Conservation (phyloP, 2,888 invertebrate genomes). For the Tinea trinotella region DNA sequence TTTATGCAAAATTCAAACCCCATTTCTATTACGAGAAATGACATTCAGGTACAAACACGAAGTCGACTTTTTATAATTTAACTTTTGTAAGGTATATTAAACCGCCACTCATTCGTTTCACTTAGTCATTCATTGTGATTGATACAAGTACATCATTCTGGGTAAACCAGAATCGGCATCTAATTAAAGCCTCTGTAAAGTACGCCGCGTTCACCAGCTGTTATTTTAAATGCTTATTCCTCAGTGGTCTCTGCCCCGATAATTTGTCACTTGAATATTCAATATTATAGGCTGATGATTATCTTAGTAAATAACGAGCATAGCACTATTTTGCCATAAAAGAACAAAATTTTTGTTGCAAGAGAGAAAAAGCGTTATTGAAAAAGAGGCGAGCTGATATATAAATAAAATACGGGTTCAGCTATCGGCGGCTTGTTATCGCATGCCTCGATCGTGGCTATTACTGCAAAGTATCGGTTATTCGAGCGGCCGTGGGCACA, state of each 20-base stretch:
- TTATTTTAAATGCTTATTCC: background rate
- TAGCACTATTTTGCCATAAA: constrained; percentile 54
- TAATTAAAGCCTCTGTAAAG: no score
- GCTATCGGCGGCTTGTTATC: constrained; percentile 73
- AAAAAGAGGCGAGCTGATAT: constrained; percentile 68
- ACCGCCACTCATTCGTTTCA: no score
- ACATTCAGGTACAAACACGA: no score
- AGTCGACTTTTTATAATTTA: no score
- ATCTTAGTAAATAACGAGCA: constrained; percentile 61
- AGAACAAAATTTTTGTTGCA: constrained; percentile 64
- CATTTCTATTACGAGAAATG: background rate
- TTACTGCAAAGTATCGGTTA: constrained; percentile 67
- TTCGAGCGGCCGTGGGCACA: constrained; percentile 61
- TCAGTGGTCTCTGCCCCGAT: constrained; percentile 31
- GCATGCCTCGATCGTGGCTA: constrained; percentile 65
- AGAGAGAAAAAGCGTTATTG: constrained; percentile 67
- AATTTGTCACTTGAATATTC: constrained; percentile 58
- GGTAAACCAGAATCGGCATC: no score
- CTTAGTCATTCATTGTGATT: no score
- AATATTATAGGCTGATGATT: constrained; percentile 58
- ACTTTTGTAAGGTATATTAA: no score
- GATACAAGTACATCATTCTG: no score
- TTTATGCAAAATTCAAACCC: constrained; percentile 8
- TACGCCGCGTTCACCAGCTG: background rate
- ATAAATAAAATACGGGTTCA: constrained; percentile 73